These are phyloP conservation scores for Diglossa brunneiventris DNA, from an alignment of 2,113 vertebrate genomes.

Conservation along the genomic window DNA sequence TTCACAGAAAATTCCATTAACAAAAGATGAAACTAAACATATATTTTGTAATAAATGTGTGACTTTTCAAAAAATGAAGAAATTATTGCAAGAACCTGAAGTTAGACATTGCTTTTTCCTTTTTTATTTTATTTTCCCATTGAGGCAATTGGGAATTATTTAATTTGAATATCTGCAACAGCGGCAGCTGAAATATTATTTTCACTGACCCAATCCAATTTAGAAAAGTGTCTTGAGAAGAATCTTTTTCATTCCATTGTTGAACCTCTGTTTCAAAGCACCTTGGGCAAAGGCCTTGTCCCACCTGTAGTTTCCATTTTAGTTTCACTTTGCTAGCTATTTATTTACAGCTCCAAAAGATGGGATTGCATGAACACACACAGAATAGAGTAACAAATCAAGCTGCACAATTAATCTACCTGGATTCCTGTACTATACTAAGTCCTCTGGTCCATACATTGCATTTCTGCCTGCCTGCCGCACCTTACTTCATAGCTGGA, in stretches of 20 bases:
- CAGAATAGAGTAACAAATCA: not conserved
- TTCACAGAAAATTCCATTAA: slow-evolving; percentile 34
- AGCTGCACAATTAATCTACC: not conserved
- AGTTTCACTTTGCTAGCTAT: not conserved
- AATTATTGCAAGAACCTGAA: not conserved
- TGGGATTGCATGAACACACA: not conserved
- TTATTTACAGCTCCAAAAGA: not conserved
- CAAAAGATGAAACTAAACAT: not conserved
- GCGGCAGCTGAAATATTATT: not conserved
- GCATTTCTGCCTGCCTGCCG: not conserved
- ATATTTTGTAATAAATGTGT: not conserved
- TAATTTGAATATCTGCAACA: not conserved
- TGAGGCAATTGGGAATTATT: not conserved
- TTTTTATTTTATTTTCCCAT: not conserved
- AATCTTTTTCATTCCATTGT: too few species aligned
- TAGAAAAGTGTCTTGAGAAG: not conserved
- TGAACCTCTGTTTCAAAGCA: not conserved
- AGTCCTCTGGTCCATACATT: not conserved
- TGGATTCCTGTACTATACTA: not conserved
- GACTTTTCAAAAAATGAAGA: not conserved
- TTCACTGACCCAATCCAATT: not conserved
- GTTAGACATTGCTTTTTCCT: not conserved
- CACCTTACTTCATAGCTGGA: not conserved
- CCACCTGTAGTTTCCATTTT: not conserved
- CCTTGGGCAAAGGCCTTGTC: not conserved